A percentile compares a stretch with the other conserved stretches of the same genome.
Evolutionary conservation across 2,113 vertebrate species (phyloP).

Genomic region (Cyprinodon brontotheroides): DNA sequence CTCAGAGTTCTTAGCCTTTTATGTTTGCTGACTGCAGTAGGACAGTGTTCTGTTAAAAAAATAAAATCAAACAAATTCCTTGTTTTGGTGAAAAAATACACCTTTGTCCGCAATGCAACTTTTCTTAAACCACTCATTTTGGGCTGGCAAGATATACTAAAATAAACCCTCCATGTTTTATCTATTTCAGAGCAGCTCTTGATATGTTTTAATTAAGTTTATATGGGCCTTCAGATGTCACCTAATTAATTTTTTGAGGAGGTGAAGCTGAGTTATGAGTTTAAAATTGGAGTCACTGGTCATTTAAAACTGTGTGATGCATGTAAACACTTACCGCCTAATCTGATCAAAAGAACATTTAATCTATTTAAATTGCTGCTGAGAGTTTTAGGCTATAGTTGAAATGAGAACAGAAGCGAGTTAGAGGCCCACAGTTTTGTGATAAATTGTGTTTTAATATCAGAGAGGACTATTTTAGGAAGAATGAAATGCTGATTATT

Average conservation of each 20-base stretch:
- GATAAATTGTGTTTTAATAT: neutral
- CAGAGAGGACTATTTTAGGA: neutral
- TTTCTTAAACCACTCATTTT: neutral
- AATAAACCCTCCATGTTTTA: neutral
- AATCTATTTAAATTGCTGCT: conserved; percentile 36
- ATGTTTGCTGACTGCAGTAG: too few relatives aligned
- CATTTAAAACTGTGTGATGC: neutral
- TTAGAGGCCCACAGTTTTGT: neutral
- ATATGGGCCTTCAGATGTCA: neutral
- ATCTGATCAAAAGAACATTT: conserved; percentile 41
- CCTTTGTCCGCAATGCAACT: neutral
- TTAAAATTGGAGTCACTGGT: conserved; percentile 17
- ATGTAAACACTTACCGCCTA: neutral
- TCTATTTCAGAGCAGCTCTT: neutral
- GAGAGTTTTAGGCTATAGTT: neutral
- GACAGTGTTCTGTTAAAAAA: too few relatives aligned
- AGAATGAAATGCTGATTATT: neutral
- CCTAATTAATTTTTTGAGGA: conserved; percentile 3
- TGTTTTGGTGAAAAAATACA: neutral
- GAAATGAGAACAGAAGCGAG: conserved; percentile 6
- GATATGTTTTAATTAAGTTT: neutral
- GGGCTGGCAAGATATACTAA: neutral
- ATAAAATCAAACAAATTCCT: too few relatives aligned
- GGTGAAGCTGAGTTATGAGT: neutral
- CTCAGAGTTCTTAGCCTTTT: neutral